Conservation (phyloP, 92 coral and sea anemone species). For the Paramuricea clavata region DNA sequence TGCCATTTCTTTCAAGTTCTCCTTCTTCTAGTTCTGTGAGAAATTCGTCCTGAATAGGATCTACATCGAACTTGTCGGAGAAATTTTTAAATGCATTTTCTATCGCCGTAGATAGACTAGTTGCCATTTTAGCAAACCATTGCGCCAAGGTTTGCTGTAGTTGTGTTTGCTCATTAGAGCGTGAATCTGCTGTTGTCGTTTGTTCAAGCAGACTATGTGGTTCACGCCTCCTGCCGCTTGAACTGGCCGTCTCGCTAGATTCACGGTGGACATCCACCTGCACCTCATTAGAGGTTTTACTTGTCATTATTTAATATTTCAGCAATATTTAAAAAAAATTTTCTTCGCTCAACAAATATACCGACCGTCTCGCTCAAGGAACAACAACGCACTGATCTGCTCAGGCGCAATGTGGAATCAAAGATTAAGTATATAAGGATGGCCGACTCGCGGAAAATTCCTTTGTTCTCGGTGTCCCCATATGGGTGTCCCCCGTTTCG, state of each 20-base stretch:
- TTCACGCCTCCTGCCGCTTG: not conserved
- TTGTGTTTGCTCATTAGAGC: conserved; percentile 20
- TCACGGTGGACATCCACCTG: conserved; percentile 4
- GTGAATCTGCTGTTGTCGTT: not conserved
- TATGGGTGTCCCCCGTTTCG: too few species aligned
- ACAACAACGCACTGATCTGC: conserved; percentile 22
- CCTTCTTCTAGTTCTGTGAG: conserved; percentile 12
- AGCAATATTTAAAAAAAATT: not conserved
- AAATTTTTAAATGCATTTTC: conserved; percentile 56
- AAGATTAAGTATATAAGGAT: too few species aligned
- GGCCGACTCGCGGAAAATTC: too few species aligned
- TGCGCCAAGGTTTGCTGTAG: not conserved
- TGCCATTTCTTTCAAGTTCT: not conserved
- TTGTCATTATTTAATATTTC: not conserved
- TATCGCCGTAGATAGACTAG: conserved; percentile 53
- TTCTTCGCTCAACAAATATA: not conserved
- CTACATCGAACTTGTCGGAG: conserved; percentile 5
- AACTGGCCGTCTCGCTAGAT: not conserved
- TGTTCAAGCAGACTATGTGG: not conserved
- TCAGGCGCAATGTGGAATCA: conserved; percentile 21
- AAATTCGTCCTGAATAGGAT: not conserved
- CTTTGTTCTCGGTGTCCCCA: too few species aligned
- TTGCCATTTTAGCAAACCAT: conserved; percentile 57
- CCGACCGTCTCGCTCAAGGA: not conserved
- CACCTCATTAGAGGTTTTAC: conserved; percentile 27